Evolutionary conservation across 1,140 invertebrate genomes (phyloP), one percentile per base, ranked within the genome.

Genomic region (Drosophila hydei): DNA sequence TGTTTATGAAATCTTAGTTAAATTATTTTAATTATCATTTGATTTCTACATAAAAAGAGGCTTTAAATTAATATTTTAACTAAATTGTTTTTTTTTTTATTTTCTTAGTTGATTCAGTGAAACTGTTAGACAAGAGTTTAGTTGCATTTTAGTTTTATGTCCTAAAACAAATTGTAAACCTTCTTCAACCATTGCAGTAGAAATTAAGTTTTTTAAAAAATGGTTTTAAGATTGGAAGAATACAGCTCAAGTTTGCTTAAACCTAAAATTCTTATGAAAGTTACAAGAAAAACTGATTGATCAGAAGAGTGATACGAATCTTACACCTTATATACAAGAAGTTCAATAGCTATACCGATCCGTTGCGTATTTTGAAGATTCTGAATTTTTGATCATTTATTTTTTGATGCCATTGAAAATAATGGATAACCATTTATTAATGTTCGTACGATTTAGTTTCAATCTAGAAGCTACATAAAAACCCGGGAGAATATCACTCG

Each of bases 401-500:
- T 1, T 19, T 36, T 47, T 33, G 9, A 42, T 27, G 43, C 4
- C 11, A 48, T 33, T 23, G 12, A 45, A 30, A 33, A 21, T 11
- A 60, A 36, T 47, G 51, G 67, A 43, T 84, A 89, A 75, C 79
- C 72, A 84, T 87, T 87, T 88, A 89, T 87, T 81, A 81, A 71
- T 76, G 55, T 78, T 87, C 59, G 83, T 88, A 87, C 62, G 56
- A 87, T 72, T 80, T 87, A 81, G 70, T 85, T 85, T 85, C 65
- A 81, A 78, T 59, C 83, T 87, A 87, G 56, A 65, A 81, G 81
- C 77, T 85, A 81, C 71, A 85, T 85, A 87, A 81, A 85, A 84
- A 84, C 38, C 76, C 75, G 76, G 76, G 62, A 62, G 45, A 71
- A 59, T 64, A 61, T 69, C 63, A 79, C 76, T 62, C 79, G 63